Evolutionary conservation across 2,888 invertebrate species (phyloP), one percentile per base, ranked within the genome.

Genomic region (Leistus spinibarbis): DNA sequence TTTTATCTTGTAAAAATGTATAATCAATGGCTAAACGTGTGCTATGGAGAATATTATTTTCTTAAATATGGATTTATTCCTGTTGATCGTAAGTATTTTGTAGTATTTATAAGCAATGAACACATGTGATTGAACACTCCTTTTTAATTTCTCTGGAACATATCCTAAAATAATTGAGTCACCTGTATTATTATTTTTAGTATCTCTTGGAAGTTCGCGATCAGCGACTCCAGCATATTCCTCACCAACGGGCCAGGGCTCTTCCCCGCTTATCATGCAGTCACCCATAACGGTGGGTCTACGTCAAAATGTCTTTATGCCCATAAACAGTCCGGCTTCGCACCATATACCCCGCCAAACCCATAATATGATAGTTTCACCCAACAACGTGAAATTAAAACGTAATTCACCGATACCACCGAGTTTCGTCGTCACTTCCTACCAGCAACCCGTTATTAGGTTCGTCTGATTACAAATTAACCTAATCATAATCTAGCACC

Each of bases 191-290:
- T 64, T 17, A 17, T 22, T 68, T 56, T 23, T 86, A 94, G 97
- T 97, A 80, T 97, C 97, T 13, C 88, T 98, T 81, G 95, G 97
- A 80, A 96, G 96, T 85, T 97, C 97, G 16, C 91, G 97, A 76
- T 96, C 97, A 56, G 96, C 95, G 69, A 96, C 97, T 67, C 97
- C 97, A 65, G 95, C 96, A 54, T 96, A 95, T 83, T 94, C 95
- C 57, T 91, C 92, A 67, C 91, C 92, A 73, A 92, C 90, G 76
- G 91, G 91, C 76, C 91, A 91, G 80, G 89, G 90, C 53, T 90
- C 91, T 67, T 92, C 92, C 3, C 90, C 92, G 20, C 87, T 91
- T 80, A 90, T 90, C 80, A 88, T 89, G 86, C 90, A 91, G 83
- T 91, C 92, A 76, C 90, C 90, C 27, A 89, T 92, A 64, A 91